Conservation (phyloP, 2,113 vertebrate genomes). For the Rousettus leschenaultii region DNA sequence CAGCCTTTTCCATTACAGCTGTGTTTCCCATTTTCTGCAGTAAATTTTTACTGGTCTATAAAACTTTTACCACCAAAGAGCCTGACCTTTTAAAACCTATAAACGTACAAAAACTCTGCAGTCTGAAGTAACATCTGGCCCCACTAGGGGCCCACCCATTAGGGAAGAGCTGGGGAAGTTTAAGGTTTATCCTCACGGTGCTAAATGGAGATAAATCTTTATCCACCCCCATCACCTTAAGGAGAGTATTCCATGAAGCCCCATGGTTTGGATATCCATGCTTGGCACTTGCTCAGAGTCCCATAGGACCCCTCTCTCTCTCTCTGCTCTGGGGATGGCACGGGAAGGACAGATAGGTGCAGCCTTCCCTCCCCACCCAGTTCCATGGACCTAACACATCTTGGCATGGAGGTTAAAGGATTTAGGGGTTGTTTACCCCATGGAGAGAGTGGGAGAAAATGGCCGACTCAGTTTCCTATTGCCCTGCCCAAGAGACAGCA, state of each 20-base stretch:
- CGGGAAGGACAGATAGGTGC: not conserved
- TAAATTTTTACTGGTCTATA: constrained; percentile 68
- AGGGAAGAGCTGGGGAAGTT: not conserved
- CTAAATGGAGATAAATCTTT: not conserved
- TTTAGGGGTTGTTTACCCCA: not conserved
- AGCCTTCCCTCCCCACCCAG: not conserved
- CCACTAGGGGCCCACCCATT: not conserved
- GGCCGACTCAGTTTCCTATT: not conserved
- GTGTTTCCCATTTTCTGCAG: not conserved
- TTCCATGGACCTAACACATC: not conserved
- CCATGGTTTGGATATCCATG: not conserved
- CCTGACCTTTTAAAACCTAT: constrained; percentile 57
- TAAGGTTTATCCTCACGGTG: not conserved
- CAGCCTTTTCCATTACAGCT: not conserved
- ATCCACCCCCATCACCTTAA: not conserved
- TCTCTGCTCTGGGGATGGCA: too few relatives aligned
- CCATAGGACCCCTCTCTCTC: not conserved
- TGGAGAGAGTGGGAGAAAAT: not conserved
- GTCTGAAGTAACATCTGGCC: not conserved
- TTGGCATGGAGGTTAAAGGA: not conserved
- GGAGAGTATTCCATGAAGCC: not conserved
- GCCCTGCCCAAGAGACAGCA: not conserved
- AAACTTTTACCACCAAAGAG: constrained; percentile 55
- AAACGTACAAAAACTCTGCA: constrained; percentile 24
- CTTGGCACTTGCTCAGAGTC: not conserved